A percentile compares a stretch with the other conserved stretches of the same genome.
Evolutionary conservation across 2,888 invertebrate species (phyloP).

Genomic region (Herminia tarsipennalis): DNA sequence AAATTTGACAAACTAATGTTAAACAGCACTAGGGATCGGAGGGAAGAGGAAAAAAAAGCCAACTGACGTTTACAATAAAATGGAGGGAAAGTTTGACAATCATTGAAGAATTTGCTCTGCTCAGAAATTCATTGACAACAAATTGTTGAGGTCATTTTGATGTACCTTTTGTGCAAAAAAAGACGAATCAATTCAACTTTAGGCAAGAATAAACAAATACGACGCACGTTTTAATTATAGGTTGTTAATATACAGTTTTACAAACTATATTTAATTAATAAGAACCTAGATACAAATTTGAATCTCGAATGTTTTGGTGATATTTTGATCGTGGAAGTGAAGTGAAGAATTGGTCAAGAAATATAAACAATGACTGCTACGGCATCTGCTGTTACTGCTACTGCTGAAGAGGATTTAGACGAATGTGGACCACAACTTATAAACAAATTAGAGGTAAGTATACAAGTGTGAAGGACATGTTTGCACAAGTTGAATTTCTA

Average conservation of each 20-base stretch:
- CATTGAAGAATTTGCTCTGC: not conserved
- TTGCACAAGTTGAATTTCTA: not conserved
- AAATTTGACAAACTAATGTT: no score
- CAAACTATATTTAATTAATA: not conserved
- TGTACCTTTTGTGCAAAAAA: no score
- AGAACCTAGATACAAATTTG: not conserved
- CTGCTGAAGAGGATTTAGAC: slow-evolving; percentile 85
- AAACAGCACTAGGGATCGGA: no score
- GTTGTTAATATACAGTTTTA: no score
- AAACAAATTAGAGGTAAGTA: slow-evolving; percentile 88
- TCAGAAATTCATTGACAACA: not conserved
- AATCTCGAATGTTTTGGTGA: slow-evolving; percentile 55
- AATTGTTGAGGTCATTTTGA: no score
- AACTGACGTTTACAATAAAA: not conserved
- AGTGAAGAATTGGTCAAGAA: not conserved
- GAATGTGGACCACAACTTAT: slow-evolving; percentile 91
- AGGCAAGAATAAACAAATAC: no score
- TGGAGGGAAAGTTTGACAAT: slow-evolving; percentile 11
- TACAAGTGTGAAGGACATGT: no score
- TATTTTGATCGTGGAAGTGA: slow-evolving; percentile 20
- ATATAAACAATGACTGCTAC: slow-evolving; percentile 68
- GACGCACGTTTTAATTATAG: no score
- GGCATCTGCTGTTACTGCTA: slow-evolving; percentile 81
- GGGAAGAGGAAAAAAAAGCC: no score
- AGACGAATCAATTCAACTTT: no score